Evolutionary conservation across 2,797 vertebrate species (phyloP).

Genomic region (Neosalanx taihuensis): DNA sequence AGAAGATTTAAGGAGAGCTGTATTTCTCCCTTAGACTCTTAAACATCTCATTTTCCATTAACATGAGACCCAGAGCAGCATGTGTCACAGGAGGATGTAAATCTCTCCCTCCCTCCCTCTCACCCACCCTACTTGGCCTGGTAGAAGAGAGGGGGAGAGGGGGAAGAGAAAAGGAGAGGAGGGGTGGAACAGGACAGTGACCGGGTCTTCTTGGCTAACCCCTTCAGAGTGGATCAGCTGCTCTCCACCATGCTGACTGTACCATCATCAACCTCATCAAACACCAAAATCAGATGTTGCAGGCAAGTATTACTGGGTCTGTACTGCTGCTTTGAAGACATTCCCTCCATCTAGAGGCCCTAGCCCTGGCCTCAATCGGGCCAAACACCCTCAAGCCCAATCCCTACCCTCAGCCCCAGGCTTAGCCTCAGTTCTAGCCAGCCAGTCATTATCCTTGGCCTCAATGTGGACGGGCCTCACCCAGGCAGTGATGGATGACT

Average conservation of each 20-base stretch:
- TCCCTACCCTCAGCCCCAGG: too few relatives aligned
- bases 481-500: slow-evolving; percentile 67
- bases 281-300: too few relatives aligned
- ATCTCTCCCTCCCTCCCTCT: slow-evolving; percentile 40
- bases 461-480: slow-evolving; percentile 43
- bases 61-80: slow-evolving; percentile 70
- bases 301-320: too few relatives aligned
- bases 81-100: slow-evolving; percentile 72
- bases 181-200: slow-evolving; percentile 53
- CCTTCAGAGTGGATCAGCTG: slow-evolving; percentile 33
- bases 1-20: slow-evolving; percentile 65
- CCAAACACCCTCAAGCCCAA: too few relatives aligned
- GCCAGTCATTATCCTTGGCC: slow-evolving; percentile 60
- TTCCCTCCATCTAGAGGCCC: too few relatives aligned
- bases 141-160: slow-evolving; percentile 35
- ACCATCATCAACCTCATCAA: too few relatives aligned
- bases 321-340: too few relatives aligned
- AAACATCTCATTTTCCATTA: slow-evolving; percentile 76
- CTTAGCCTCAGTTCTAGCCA: slow-evolving; percentile 10
- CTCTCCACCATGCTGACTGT: background rate
- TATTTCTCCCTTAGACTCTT: slow-evolving; percentile 70
- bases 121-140: background rate
- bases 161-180: too few relatives aligned
- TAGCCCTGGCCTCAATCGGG: too few relatives aligned
- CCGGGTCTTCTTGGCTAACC: slow-evolving; percentile 49